Evolutionary conservation across 2,888 invertebrate species (phyloP).

Genomic region (Tipula confusa): DNA sequence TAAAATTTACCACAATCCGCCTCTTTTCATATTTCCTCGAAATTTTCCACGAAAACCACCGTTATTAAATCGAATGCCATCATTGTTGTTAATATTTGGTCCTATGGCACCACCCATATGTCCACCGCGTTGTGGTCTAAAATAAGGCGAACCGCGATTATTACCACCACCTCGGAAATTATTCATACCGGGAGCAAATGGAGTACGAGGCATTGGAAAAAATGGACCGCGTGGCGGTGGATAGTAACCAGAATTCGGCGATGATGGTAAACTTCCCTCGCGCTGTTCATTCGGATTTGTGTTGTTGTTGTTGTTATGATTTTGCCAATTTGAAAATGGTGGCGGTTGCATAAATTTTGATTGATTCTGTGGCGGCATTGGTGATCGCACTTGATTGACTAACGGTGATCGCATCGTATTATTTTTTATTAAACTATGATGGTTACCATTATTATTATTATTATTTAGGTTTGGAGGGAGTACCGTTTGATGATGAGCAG

Average conservation of each 20-base stretch:
- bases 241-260: neutral
- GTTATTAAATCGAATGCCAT: neutral
- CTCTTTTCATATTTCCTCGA: constrained; percentile 40
- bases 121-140: constrained; percentile 31
- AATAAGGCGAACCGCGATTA: constrained; percentile 32
- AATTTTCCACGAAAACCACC: constrained; percentile 42
- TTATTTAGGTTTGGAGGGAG: neutral
- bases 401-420: constrained; percentile 5
- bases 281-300: neutral
- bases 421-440: neutral
- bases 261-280: neutral
- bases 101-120: neutral
- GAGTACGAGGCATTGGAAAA: neutral
- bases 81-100: constrained; percentile 20
- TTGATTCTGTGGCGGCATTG: neutral
- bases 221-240: neutral
- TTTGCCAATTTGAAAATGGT: neutral
- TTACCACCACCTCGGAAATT: neutral
- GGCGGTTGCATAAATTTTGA: neutral
- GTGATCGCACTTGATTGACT: neutral
- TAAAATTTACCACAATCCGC: constrained; percentile 28
- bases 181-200: neutral
- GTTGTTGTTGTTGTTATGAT: neutral
- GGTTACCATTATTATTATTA: neutral
- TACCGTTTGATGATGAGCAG: neutral